Percentiles rank a stretch among this genome's conserved stretches.
Conservation (phyloP, 2,888 invertebrate genomes). For the Ryuthela nishihirai region DNA sequence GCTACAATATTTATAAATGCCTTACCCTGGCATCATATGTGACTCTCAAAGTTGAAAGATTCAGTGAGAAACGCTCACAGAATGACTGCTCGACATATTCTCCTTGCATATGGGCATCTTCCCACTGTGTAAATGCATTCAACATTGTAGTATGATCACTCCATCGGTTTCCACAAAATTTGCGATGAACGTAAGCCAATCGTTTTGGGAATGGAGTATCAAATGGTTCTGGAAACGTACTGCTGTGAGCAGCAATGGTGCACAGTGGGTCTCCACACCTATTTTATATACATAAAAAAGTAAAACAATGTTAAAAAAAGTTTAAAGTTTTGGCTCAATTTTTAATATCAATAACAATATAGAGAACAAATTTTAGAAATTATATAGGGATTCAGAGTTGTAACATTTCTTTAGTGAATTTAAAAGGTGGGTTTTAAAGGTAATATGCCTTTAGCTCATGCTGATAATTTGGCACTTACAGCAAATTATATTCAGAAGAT, state of each 20-base stretch:
- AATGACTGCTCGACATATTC: slow-evolving; percentile 69
- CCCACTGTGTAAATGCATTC: slow-evolving; percentile 75
- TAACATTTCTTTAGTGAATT: too few relatives aligned
- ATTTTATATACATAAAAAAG: too few relatives aligned
- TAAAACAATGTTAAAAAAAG: too few relatives aligned
- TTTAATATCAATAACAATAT: too few relatives aligned
- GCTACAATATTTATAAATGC: too few relatives aligned
- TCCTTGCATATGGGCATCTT: slow-evolving; percentile 54
- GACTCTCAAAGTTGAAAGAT: slow-evolving; percentile 80
- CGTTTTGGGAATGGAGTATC: slow-evolving; percentile 60
- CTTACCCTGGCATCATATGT: slow-evolving; percentile 83
- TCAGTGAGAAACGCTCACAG: slow-evolving; percentile 88
- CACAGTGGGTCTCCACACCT: slow-evolving; percentile 85
- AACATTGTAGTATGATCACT: slow-evolving; percentile 96
- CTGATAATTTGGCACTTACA: too few relatives aligned
- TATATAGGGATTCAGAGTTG: too few relatives aligned
- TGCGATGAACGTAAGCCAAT: slow-evolving; percentile 76
- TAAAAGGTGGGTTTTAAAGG: too few relatives aligned
- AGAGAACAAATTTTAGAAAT: too few relatives aligned
- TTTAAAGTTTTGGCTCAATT: too few relatives aligned
- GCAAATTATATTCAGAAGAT: too few relatives aligned
- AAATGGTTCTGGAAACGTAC: slow-evolving; percentile 94
- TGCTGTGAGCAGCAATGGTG: slow-evolving; percentile 91
- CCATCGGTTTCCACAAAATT: slow-evolving; percentile 76
- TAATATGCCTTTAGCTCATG: too few relatives aligned